Percentiles rank a stretch among this genome's conserved stretches.
Conservation (phyloP, 2,113 vertebrate genomes). For the Eidolon helvum region DNA sequence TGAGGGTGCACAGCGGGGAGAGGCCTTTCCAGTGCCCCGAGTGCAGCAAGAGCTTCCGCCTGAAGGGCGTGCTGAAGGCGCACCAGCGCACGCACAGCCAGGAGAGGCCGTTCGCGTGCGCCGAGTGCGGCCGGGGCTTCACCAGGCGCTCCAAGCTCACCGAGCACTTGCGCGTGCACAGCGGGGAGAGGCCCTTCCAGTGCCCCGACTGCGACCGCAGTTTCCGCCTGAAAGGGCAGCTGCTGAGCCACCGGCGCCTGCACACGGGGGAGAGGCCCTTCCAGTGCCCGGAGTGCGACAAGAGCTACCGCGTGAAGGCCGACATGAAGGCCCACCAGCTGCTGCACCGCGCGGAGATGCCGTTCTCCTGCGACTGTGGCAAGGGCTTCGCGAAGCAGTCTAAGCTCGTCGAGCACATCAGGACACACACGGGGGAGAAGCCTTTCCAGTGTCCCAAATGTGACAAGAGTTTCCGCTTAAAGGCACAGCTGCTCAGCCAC, state of each 20-base stretch:
- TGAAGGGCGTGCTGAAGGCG: conserved; percentile 80
- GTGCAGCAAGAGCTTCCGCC: conserved; percentile 84
- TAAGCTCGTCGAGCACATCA: conserved; percentile 54
- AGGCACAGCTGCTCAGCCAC: conserved; percentile 66
- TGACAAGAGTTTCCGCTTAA: conserved; percentile 59
- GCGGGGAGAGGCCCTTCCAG: conserved; percentile 75
- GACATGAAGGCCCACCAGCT: conserved; percentile 80
- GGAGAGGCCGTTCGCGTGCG: conserved; percentile 85
- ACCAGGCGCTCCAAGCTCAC: conserved; percentile 84
- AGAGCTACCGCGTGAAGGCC: conserved; percentile 84
- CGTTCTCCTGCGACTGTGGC: conserved; percentile 74
- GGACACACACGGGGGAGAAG: conserved; percentile 70
- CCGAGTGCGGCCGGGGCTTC: conserved; percentile 87
- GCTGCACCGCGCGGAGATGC: conserved; percentile 67
- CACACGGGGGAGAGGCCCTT: conserved; percentile 79
- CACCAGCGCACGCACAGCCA: conserved; percentile 81
- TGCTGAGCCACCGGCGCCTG: conserved; percentile 75
- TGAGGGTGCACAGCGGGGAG: conserved; percentile 81
- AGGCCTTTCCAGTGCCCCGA: conserved; percentile 60
- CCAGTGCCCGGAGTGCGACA: conserved; percentile 71
- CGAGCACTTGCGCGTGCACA: conserved; percentile 86
- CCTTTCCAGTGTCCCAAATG: conserved; percentile 65
- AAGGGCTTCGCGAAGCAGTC: conserved; percentile 72
- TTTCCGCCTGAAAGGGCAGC: conserved; percentile 78
- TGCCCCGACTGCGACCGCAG: conserved; percentile 64